Conservation (phyloP, 2,113 vertebrate genomes). For the Oreocharis arfaki region DNA sequence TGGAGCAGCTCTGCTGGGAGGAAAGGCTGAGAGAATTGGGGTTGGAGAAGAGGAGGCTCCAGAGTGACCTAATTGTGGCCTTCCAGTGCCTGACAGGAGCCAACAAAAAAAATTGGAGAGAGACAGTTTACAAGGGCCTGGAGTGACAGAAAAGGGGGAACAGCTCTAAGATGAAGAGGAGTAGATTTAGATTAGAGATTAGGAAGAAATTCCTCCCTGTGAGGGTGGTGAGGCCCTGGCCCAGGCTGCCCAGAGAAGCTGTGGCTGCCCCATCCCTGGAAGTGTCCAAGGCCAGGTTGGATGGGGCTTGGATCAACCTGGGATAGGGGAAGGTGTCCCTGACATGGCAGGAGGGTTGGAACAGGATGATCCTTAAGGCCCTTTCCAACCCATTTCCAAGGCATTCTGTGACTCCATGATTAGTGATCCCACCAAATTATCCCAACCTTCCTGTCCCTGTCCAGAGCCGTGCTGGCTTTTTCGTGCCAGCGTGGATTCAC, state of each 20-base stretch:
- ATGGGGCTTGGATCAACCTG: accelerated
- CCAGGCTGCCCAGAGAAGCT: background rate
- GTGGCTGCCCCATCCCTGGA: background rate
- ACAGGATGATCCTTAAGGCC: background rate
- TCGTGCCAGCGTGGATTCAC: background rate
- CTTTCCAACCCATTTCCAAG: background rate
- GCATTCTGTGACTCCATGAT: background rate
- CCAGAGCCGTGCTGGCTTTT: background rate
- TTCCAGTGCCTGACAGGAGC: accelerated
- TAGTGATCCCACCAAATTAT: background rate
- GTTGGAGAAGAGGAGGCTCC: background rate
- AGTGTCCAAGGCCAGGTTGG: accelerated
- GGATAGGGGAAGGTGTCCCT: background rate
- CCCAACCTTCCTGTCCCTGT: background rate
- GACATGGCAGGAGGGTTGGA: background rate
- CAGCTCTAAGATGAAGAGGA: background rate
- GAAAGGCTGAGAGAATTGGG: background rate
- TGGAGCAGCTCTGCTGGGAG: background rate
- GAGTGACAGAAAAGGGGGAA: background rate
- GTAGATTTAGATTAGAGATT: background rate
- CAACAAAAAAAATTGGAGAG: background rate
- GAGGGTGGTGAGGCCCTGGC: background rate
- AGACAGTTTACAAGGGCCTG: background rate
- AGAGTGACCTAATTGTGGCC: background rate
- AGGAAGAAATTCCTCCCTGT: background rate